Percentiles rank a stretch among this genome's conserved stretches.
Evolutionary conservation across 2,797 vertebrate genomes (phyloP).

Genomic region (Crotalus adamanteus): DNA sequence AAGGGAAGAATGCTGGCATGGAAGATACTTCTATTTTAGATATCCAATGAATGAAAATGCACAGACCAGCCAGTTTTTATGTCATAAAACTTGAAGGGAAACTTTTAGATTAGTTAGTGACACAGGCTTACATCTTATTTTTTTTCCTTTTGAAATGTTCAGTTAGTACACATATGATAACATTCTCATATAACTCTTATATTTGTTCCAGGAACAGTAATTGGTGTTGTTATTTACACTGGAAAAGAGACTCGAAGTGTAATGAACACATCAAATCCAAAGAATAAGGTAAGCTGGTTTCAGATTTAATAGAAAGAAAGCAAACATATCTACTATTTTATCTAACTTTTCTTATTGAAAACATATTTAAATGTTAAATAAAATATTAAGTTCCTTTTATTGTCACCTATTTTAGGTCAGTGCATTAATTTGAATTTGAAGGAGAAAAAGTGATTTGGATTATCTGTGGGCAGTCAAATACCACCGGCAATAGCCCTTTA

Average conservation of each 20-base stretch:
- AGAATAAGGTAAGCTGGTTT: constrained; percentile 86
- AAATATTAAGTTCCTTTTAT: background rate
- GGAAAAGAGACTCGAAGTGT: constrained; percentile 97
- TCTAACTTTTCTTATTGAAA: constrained; percentile 20
- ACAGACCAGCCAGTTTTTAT: background rate
- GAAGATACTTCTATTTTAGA: background rate
- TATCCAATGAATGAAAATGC: background rate
- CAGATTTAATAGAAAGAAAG: constrained; percentile 4
- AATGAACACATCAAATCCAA: constrained; percentile 93
- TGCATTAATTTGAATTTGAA: background rate
- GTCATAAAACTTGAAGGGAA: background rate
- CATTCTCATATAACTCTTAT: background rate
- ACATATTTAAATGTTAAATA: background rate
- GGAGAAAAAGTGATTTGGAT: background rate
- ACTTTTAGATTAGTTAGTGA: background rate
- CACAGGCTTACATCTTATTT: background rate
- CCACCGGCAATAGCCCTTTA: background rate
- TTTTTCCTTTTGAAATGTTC: background rate
- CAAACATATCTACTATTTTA: background rate
- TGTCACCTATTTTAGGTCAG: background rate
- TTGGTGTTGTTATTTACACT: constrained; percentile 97
- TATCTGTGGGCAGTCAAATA: background rate
- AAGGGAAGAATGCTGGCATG: background rate
- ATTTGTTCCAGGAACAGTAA: constrained; percentile 86
- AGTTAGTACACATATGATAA: background rate